Evolutionary conservation across 2,797 vertebrate genomes (phyloP), one percentile per base, ranked within the genome.

Genomic region (Botia kubotai): DNA sequence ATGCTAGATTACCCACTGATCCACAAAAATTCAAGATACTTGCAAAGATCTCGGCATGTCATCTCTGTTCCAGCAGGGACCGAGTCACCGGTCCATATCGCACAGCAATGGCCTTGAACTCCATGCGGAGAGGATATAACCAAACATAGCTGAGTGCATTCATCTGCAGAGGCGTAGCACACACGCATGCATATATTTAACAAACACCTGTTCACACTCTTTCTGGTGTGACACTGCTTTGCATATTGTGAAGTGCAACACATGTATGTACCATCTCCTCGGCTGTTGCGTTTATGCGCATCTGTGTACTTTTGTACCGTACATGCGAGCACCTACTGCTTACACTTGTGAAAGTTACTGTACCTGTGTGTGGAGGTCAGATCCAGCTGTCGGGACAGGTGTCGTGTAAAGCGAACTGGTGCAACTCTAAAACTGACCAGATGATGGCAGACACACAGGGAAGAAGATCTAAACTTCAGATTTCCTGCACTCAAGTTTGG

Each of bases 21-120:
- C 65, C 21, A 17, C 19, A 80, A 71, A 5, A 80, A 71, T 70
- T 70, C 48, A 57, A 70, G 71, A 79, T 79, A 66, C 70, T 50
- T 39, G 60, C 52, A 14, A 62, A 66, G 66, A 75, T 68, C 72
- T 63, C 60, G 6, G 72, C 77, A 46, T 46, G 73, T 75, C 57
- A 55, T 63, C 66, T 3, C 72, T 53, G 1, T 71, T 75, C 55
- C 66, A 16, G 19, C 72, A 50, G 82, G 52, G 72, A 55, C 57
- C 21, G 29, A 70, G 7, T 74, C 72, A 55, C 48, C 10, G 8
- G 58, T 70, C 17, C 66, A 52, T 74, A 83, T 79, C 72, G 39
- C 68, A 1, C 5, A 4, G 50, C 65, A 19, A 8, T 21, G 67
- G 71, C 62, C 63, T 67, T 74, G 52, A 80, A 73, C 53, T 33